Evolutionary conservation across 2,797 vertebrate genomes (phyloP), one percentile per base, ranked within the genome.

Genomic region (Dendrocincla tyrannina): DNA sequence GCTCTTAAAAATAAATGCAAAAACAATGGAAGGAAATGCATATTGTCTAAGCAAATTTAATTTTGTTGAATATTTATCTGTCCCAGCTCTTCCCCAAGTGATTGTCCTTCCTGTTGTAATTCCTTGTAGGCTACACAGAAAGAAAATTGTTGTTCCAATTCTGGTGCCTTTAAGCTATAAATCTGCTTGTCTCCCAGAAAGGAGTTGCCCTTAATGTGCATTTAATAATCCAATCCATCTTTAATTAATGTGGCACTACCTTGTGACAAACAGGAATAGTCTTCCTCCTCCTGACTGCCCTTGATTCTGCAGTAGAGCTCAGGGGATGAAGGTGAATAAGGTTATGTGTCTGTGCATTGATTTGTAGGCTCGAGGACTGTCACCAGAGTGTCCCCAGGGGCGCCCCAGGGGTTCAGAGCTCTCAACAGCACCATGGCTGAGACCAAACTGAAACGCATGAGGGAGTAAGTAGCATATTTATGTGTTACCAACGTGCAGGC

Each of bases 391-490:
- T 95, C 93, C 95, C 94, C 95, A 88, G 89, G 79, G 28, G 9
- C 12, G 28, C 69, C 86, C n/a, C 82, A 49, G 49, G 84, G 78
- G 97, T 89, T 95, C 59, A 89, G 96, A 52, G 16, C 78, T 91
- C 93, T 98, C 96, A 98, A 97, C 95, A 91, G 69, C 11, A 76
- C 77, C 3, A 96, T 96, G 97, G 97, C 97, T 50, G 68, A 94
- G 91, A 96, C 96, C 85, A 98, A 89, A 83, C 83, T 98, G 94
- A 97, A 97, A 42, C 93, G 6, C 86, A 97, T 98, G 96, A 98
- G 93, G 93, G 97, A 98, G 98, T 98, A 96, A 98, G 98, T 98
- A 76, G 22, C 16, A 5, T 74, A 39, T 78, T 60, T 77, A 46
- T 73, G 28, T 62, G 35, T 73, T 73, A 79, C 37, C 19, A 25